These are phyloP conservation scores for Ruditapes philippinarum DNA, from an alignment of 1,140 invertebrate species.

Conservation along the genomic window DNA sequence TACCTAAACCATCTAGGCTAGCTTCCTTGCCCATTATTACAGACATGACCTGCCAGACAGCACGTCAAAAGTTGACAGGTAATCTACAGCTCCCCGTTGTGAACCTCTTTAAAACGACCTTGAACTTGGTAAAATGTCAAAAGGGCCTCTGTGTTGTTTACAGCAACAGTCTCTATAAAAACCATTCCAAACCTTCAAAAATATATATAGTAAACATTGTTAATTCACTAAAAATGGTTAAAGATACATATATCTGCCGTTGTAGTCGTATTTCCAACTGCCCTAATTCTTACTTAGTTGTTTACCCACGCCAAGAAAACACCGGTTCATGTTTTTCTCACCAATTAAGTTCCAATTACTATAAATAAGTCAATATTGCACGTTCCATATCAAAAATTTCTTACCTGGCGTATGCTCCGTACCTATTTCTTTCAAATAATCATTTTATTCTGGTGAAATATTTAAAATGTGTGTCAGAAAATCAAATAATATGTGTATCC, in stretches of 20 bases:
- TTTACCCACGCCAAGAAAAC: conserved; percentile 18
- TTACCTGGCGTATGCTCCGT: background rate
- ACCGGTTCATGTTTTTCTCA: conserved; percentile 15
- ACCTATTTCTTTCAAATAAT: background rate
- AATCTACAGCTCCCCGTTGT: background rate
- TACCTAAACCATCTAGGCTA: conserved; percentile 80
- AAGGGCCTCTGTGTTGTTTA: conserved; percentile 2
- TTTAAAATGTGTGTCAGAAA: background rate
- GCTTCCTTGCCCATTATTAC: conserved; percentile 80
- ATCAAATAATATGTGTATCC: conserved; percentile 35
- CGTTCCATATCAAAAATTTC: background rate
- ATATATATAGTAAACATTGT: background rate
- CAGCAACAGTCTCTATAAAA: background rate
- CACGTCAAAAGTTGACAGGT: conserved; percentile 57
- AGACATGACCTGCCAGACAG: conserved; percentile 48
- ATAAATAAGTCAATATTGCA: background rate
- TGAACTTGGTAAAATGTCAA: conserved; percentile 35
- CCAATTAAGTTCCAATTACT: background rate
- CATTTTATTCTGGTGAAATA: background rate
- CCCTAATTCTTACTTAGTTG: background rate
- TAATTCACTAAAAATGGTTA: background rate
- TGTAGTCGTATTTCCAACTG: background rate
- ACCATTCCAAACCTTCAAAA: background rate
- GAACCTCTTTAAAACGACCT: background rate
- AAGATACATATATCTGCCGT: background rate